Conservation (phyloP, 2,113 vertebrate species). For the Apteryx mantelli region DNA sequence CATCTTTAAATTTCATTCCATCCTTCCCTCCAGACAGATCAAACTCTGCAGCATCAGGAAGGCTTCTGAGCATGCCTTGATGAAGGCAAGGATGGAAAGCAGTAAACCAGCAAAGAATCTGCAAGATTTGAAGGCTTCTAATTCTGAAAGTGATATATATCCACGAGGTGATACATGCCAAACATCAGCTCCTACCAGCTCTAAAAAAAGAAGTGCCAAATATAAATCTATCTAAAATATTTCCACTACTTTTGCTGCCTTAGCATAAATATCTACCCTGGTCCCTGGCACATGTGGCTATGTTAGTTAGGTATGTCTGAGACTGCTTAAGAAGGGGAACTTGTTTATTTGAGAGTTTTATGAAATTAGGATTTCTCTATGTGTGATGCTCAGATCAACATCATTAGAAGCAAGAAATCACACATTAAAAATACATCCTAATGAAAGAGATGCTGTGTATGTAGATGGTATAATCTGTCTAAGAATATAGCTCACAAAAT, state of each 20-base stretch:
- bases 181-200: not conserved
- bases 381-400: not conserved
- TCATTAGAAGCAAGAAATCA: not conserved
- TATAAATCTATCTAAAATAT: slow-evolving; percentile 2
- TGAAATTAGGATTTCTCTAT: not conserved
- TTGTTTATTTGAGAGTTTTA: not conserved
- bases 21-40: not conserved
- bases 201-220: not conserved
- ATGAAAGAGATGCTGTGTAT: not conserved
- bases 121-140: not conserved
- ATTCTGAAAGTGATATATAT: not conserved
- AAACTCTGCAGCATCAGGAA: not conserved
- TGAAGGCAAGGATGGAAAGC: not conserved
- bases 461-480: not conserved
- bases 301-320: not conserved
- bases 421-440: not conserved
- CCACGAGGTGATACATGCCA: slow-evolving; percentile 7
- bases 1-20: not conserved
- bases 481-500: not conserved
- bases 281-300: not conserved
- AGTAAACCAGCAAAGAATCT: slow-evolving; percentile 21
- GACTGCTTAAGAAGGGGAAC: not conserved
- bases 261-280: not conserved
- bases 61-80: not conserved
- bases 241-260: not conserved